A percentile compares a stretch with the other conserved stretches of the same genome.
These are phyloP conservation scores for Gryllus bimaculatus DNA, from an alignment of 1,140 invertebrate species.

Conservation along the genomic window DNA sequence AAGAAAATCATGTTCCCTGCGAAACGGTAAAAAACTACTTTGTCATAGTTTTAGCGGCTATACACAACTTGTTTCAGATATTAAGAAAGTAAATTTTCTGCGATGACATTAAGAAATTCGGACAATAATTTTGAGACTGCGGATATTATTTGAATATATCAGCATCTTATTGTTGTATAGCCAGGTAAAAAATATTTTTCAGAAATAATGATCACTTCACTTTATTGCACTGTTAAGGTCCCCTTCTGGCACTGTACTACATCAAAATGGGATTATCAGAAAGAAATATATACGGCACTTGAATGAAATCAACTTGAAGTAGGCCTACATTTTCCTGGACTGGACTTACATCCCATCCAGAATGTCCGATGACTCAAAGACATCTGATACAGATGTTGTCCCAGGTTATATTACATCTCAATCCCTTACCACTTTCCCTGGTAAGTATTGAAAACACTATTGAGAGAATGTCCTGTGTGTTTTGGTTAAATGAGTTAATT, in stretches of 20 bases:
- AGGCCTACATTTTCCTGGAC: conserved; percentile 8
- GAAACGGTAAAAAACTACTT: not conserved
- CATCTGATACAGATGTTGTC: conserved; percentile 44
- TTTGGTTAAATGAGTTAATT: not conserved
- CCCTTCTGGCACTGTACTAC: not conserved
- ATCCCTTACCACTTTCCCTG: conserved; percentile 10
- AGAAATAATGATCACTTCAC: not conserved
- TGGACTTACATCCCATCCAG: conserved; percentile 12
- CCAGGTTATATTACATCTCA: conserved; percentile 44
- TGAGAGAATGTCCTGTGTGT: not conserved
- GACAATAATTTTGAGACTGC: not conserved
- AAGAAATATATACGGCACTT: not conserved
- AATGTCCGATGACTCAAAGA: conserved; percentile 16
- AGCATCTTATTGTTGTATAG: not conserved
- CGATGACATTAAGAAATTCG: not conserved
- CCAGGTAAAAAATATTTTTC: not conserved
- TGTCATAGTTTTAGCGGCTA: not conserved
- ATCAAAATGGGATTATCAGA: conserved; percentile 12
- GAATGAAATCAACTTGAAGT: conserved; percentile 10
- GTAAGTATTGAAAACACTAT: not conserved
- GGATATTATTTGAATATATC: not conserved
- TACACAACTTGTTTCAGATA: not conserved
- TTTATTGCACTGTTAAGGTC: not conserved
- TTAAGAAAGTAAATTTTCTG: not conserved
- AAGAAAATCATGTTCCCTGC: not conserved